Evolutionary conservation across 1,140 invertebrate species (phyloP), one percentile per base, ranked within the genome.

Genomic region (Aphelenchoides fujianensis): DNA sequence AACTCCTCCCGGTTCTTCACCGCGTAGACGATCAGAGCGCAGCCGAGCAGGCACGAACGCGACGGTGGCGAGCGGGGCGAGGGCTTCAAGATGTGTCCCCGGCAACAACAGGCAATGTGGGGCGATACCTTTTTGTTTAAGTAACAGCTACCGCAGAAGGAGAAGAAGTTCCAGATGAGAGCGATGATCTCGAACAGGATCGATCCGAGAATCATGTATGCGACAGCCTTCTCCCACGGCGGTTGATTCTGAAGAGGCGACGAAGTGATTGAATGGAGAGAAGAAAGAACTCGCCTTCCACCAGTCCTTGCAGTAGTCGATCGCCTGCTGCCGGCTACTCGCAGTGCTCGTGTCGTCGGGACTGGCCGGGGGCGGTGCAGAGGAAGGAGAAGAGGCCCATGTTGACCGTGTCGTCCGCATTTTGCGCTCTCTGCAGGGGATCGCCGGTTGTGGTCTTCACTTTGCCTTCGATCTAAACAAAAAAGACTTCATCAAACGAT

Each of bases 141-240:
- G 1, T 23, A 70, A 2, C 69, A 64, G 31, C 69, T 63, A 5
- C 63, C 30, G 32, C 32, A 64, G 32, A 67, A 66, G 3, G 77
- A 77, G 12, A 78, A 27, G 19, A 80, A 16, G n/a, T 79, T 77
- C 74, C 71, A 79, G 3, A 78, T 52, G 28, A 79, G 53, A 0
- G 78, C 74, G 1, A 80, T 9, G 2, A 71, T 32, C 32, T 79
- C 70, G 48, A 53, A 16, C 1, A 72, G 23, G 16, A 80, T 28
- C 27, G 54, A 68, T n/a, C 73, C 19, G 23, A 70, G 23, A 54
- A 80, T 59, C 12, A 55, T 28, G 3, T 5, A 31, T 12, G 74
- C 34, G 12, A 79, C 77, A 5, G 72, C 63, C 68, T 79, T 79
- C 34, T 80, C 75, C 78, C 78, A 79, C 9, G 41, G 63, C 28